These are phyloP conservation scores for Brachypterus glaber DNA, from an alignment of 2,888 invertebrate genomes.

Conservation along the genomic window DNA sequence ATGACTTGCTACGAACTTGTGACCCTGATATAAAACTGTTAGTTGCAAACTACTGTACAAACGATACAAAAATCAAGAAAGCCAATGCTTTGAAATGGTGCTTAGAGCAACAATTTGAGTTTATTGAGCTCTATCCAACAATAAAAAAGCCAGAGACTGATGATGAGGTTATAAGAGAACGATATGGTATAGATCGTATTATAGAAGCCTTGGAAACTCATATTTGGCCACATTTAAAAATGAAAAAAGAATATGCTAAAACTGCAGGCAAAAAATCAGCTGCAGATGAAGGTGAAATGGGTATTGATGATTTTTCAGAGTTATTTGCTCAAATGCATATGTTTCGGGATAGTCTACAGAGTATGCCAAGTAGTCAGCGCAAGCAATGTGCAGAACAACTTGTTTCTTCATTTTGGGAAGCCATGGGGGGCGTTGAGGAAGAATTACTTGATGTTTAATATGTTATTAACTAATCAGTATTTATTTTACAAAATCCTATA, in stretches of 20 bases:
- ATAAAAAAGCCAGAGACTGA: constrained; percentile 32
- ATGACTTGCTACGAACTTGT: constrained; percentile 29
- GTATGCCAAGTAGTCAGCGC: constrained; percentile 52
- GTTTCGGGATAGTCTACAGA: constrained; percentile 58
- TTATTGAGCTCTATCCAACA: constrained; percentile 53
- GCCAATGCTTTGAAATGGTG: constrained; percentile 54
- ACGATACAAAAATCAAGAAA: constrained; percentile 37
- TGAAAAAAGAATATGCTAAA: constrained; percentile 40
- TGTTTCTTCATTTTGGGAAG: constrained; percentile 63
- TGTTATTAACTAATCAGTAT: too few species aligned
- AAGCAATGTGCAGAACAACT: constrained; percentile 63
- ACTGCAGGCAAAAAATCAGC: constrained; percentile 8
- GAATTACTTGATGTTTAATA: constrained; percentile 50
- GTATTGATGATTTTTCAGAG: constrained; percentile 48
- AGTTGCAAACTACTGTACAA: constrained; percentile 45
- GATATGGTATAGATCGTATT: constrained; percentile 55
- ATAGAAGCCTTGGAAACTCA: constrained; percentile 62
- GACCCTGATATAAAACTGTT: constrained; percentile 49
- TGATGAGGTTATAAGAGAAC: constrained; percentile 48
- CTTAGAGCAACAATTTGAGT: constrained; percentile 55
- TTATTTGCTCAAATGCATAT: constrained; percentile 55
- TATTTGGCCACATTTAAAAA: constrained; percentile 58
- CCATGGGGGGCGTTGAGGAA: constrained; percentile 62
- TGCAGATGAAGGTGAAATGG: constrained; percentile 18
- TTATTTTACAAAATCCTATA: too few species aligned